These are phyloP conservation scores for Harlomillsia oculata DNA, from an alignment of 1,140 invertebrate species.

Conservation along the genomic window DNA sequence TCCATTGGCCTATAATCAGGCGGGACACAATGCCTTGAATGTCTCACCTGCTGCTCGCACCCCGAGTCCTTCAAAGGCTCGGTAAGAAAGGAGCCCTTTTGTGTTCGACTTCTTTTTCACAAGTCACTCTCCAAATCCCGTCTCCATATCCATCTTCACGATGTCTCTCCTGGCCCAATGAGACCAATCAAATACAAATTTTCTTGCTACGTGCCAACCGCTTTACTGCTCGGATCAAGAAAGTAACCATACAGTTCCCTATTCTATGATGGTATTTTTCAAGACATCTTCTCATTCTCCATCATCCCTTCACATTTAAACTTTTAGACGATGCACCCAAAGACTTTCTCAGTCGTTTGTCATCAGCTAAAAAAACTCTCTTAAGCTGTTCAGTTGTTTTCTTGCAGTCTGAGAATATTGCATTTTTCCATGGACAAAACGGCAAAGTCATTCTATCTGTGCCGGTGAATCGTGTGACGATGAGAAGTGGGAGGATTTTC, in stretches of 20 bases:
- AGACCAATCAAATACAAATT: constrained; percentile 28
- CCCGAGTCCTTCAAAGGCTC: constrained; percentile 21
- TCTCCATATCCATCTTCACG: constrained; percentile 1
- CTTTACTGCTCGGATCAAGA: constrained; percentile 2
- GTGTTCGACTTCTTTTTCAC: constrained; percentile 16
- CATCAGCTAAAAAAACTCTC: too few relatives aligned
- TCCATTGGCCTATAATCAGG: constrained; percentile 19
- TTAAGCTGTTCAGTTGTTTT: too few relatives aligned
- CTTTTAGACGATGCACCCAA: too few relatives aligned
- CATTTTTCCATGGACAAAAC: too few relatives aligned
- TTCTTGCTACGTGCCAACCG: constrained; percentile 19
- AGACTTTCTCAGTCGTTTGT: too few relatives aligned
- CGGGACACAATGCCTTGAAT: constrained; percentile 15
- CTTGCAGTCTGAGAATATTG: too few relatives aligned
- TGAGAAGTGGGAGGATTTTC: too few relatives aligned
- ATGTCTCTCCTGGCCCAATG: background rate
- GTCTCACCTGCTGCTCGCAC: constrained; percentile 23
- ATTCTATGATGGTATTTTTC: too few relatives aligned
- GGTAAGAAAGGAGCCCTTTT: constrained; percentile 17
- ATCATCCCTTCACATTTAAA: background rate
- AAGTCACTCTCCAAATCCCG: constrained; percentile 23
- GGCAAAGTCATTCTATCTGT: too few relatives aligned
- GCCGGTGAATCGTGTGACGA: too few relatives aligned
- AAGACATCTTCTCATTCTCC: background rate
- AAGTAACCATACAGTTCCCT: too few relatives aligned